phyloP scores from a whole-genome alignment of 2,113 vertebrate genomes.

The Hucho hucho region DNA sequence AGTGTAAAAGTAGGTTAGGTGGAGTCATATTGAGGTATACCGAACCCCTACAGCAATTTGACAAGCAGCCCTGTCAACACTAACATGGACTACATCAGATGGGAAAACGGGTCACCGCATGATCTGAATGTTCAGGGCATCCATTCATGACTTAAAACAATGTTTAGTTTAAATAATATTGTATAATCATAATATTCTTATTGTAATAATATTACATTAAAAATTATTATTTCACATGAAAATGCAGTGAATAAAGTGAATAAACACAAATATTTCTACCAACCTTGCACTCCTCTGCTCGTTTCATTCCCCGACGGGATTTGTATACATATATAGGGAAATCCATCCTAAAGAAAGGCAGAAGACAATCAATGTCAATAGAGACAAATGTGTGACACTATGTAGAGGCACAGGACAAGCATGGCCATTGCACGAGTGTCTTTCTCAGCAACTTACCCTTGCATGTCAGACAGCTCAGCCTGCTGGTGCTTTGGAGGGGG shows the following conservation, averaged over 20 bases:
- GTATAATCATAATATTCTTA: background rate
- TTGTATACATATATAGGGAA: slow-evolving; percentile 96
- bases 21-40: background rate
- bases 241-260: too few species aligned
- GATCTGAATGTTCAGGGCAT: too few species aligned
- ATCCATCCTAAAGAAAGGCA: slow-evolving; percentile 81
- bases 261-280: slow-evolving; percentile 6
- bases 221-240: too few species aligned
- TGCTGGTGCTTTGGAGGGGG: slow-evolving; percentile 81
- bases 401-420: background rate
- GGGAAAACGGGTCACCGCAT: slow-evolving; percentile 50
- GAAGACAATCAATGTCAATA: background rate
- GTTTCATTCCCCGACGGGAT: slow-evolving; percentile 84
- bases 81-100: slow-evolving; percentile 59
- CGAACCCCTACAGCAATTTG: background rate
- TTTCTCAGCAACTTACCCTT: slow-evolving; percentile 78
- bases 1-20: background rate
- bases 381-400: too few species aligned
- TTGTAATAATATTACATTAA: background rate
- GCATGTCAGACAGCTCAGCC: slow-evolving; percentile 78
- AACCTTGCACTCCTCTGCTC: slow-evolving; percentile 93
- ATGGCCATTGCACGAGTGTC: too few species aligned
- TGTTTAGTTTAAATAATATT: background rate
- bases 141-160: too few species aligned
- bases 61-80: slow-evolving; percentile 25